Evolutionary conservation across 2,113 vertebrate genomes (phyloP).

Genomic region (Silurus meridionalis): DNA sequence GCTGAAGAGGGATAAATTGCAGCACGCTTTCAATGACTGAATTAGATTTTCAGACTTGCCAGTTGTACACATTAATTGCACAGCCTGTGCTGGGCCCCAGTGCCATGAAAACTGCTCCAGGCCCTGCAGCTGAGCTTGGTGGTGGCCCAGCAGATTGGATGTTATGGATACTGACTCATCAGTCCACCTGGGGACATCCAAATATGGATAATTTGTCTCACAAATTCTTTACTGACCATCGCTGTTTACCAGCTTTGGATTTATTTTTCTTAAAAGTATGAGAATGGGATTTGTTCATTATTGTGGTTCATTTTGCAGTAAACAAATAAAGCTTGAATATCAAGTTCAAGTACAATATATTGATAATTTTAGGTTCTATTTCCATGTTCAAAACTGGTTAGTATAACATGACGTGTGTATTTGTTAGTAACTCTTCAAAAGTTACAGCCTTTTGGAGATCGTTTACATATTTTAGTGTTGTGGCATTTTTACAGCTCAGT

Average conservation of each 20-base stretch:
- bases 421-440: background rate
- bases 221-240: background rate
- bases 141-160: constrained; percentile 33
- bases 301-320: background rate
- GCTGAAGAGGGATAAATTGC: constrained; percentile 60
- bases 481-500: background rate
- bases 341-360: background rate
- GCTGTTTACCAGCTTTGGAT: background rate
- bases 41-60: constrained; percentile 66
- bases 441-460: background rate
- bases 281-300: background rate
- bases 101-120: constrained; percentile 59
- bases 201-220: constrained; percentile 12
- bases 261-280: background rate
- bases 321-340: background rate
- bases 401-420: background rate
- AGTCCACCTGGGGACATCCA: constrained; percentile 33
- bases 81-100: constrained; percentile 49
- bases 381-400: background rate
- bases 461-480: background rate
- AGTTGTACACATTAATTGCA: constrained; percentile 66
- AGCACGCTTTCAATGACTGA: constrained; percentile 52
- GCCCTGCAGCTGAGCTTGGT: constrained; percentile 38
- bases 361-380: background rate
- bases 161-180: constrained; percentile 34